Evolutionary conservation across 2,113 vertebrate species (phyloP), one percentile per base, ranked within the genome.

Genomic region (Butorides virescens): DNA sequence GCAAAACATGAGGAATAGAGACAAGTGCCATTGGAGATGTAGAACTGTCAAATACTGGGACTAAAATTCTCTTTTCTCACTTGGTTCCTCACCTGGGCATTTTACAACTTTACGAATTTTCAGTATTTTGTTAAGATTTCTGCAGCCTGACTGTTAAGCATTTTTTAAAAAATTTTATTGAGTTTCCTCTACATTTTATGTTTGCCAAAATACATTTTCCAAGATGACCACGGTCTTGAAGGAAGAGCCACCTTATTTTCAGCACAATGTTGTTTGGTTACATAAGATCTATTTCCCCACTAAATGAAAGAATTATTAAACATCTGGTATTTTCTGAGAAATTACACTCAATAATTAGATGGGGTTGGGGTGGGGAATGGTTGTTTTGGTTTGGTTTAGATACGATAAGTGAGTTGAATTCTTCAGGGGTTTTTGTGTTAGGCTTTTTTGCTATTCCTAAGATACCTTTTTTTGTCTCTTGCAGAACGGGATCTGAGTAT

Each of bases 281-380:
- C 9, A 37, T 50, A 37, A 22, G 25, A 17, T 49, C 13, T 61
- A 4, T 83, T 90, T 71, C 39, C 70, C 16, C 13, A 30, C 7
- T 36, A 50, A 65, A 74, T 26, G 2, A 82, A 70, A 66, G 9
- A 70, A 44, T 2, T 44, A 34, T 70, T 70, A 11, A 65, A 42
- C 10, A 25, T 32, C 20, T 9, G 4, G 16, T 58, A 72, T 25
- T 72, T 86, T 72, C 36, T 83, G 30, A 53, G 47, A 80, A 90
- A 67, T 17, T 47, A n/a, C 9, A 36, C 10, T 59, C 4, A 39
- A 9, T 36, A 73, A 65, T 59, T 68, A 73, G 55, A 30, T 73
- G 9, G 3, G 30, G 59, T 29, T 5, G 2, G 15, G 4, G 5
- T 46, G 7, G 6, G 20, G 9, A 82, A 74, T 1, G 0, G 11